These are phyloP conservation scores for Eulimnadia texana DNA, from an alignment of 1,140 invertebrate species.

Conservation along the genomic window DNA sequence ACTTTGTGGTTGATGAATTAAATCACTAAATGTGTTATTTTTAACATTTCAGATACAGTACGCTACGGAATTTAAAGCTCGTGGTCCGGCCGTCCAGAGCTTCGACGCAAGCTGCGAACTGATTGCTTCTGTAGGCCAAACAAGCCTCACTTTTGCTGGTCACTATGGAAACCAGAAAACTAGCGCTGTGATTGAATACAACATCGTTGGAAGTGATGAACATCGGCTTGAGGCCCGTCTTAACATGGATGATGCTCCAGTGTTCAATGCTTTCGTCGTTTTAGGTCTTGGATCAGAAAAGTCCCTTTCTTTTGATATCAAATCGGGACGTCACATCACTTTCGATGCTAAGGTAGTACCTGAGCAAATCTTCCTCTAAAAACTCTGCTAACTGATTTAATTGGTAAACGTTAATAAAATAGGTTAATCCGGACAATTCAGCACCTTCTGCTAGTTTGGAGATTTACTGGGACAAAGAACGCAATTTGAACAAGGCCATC, in stretches of 20 bases:
- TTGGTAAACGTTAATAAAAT: background rate
- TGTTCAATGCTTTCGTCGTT: background rate
- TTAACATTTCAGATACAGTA: background rate
- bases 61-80: background rate
- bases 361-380: too few species aligned
- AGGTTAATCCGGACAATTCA: too few species aligned
- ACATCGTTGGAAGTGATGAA: background rate
- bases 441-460: background rate
- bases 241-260: background rate
- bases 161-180: conserved; percentile 1
- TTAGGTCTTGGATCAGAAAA: background rate
- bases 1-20: background rate
- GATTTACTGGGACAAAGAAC: conserved; percentile 17
- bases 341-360: conserved; percentile 4
- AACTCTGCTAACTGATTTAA: background rate
- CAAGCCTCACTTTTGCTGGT: background rate
- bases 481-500: conserved; percentile 6
- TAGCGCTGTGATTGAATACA: conserved; percentile 5
- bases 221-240: background rate
- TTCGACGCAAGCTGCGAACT: background rate
- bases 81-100: background rate
- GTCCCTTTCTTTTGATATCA: conserved; percentile 7
- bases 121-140: background rate
- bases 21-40: background rate
- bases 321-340: conserved; percentile 4